Evolutionary conservation across 2,797 vertebrate genomes (phyloP).

Genomic region (Lepilemur septentrionalis): DNA sequence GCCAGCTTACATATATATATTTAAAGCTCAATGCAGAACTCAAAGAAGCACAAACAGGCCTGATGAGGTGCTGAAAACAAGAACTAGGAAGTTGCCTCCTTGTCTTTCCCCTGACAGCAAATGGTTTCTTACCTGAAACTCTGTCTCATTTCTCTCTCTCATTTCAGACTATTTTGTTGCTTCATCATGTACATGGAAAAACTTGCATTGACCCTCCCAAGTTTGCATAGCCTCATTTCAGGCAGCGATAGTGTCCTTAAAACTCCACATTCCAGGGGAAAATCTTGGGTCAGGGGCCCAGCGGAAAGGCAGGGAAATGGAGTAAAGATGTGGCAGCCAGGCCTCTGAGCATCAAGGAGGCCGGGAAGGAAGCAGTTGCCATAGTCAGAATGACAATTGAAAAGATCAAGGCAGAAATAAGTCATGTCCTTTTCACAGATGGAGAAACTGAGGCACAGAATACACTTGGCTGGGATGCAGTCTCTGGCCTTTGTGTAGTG

Average conservation of each 20-base stretch:
- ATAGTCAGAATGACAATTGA: neutral
- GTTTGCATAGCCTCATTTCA: neutral
- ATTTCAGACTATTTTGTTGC: neutral
- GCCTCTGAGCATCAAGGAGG: neutral
- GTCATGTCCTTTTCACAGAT: neutral
- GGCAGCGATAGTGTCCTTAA: neutral
- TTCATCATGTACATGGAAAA: neutral
- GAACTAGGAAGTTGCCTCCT: neutral
- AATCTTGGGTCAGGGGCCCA: neutral
- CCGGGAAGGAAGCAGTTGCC: neutral
- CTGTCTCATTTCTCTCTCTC: neutral
- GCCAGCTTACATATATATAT: neutral
- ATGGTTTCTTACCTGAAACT: neutral
- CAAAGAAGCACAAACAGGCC: neutral
- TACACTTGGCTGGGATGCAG: neutral
- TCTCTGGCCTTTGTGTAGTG: neutral
- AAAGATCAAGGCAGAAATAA: neutral
- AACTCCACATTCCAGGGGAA: neutral
- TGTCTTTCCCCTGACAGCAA: neutral
- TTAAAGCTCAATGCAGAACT: neutral
- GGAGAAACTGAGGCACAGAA: neutral
- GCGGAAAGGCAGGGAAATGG: neutral
- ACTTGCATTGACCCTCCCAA: neutral
- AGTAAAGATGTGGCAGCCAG: neutral
- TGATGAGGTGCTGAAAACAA: neutral